Conservation (phyloP, 2,888 invertebrate genomes). For the Crematogaster levior region DNA sequence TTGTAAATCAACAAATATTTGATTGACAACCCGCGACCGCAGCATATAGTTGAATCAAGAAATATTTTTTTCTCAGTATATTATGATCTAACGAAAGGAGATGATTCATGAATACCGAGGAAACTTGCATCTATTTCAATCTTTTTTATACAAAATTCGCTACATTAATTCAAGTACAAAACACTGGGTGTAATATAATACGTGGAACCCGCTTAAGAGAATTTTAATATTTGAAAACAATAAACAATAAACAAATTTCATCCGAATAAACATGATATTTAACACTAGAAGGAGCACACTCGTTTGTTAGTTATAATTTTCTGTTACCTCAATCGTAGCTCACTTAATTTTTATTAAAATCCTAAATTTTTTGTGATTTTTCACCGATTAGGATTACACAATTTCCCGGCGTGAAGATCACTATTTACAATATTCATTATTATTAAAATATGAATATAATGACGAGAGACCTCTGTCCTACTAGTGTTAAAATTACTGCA, state of each 20-base stretch:
- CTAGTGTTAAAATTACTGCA: conserved; percentile 16
- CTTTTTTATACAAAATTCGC: neutral
- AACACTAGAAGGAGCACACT: conserved; percentile 17
- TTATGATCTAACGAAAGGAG: conserved; percentile 7
- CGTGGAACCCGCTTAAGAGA: neutral
- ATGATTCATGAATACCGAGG: conserved; percentile 17
- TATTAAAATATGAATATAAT: neutral
- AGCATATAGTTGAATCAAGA: no score
- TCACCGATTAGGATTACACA: neutral
- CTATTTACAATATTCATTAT: neutral
- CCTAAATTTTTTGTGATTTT: neutral
- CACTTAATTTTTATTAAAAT: neutral
- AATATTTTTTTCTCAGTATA: no score
- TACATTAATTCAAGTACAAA: neutral
- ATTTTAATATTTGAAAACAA: neutral
- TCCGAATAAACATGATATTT: neutral
- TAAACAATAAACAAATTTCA: neutral
- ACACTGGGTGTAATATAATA: neutral
- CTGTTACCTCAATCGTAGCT: neutral
- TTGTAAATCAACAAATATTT: no score
- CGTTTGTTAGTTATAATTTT: neutral
- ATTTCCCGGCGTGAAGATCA: neutral
- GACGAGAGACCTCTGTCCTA: neutral
- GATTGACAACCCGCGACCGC: no score
- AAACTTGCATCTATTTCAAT: neutral